These are phyloP conservation scores for Xanthorhoe spadicearia DNA, from an alignment of 2,888 invertebrate genomes.

Conservation along the genomic window DNA sequence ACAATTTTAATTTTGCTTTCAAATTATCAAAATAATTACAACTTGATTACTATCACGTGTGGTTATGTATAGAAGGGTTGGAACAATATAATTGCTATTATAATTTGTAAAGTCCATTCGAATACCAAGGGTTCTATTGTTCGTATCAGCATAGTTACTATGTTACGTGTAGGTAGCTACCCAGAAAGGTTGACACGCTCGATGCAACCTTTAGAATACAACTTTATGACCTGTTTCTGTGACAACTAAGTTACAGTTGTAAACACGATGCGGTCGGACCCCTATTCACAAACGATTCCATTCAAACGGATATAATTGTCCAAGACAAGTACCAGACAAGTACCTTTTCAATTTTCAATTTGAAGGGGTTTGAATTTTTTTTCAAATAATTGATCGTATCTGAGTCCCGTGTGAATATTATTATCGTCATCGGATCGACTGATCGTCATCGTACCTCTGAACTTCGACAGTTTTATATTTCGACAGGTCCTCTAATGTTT, in stretches of 20 bases:
- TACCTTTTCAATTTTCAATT: too few species aligned
- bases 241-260: conserved; percentile 14
- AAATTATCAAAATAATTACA: conserved; percentile 13
- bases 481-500: too few species aligned
- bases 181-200: conserved; percentile 43
- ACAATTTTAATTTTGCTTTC: conserved; percentile 3
- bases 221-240: conserved; percentile 33
- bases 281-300: not conserved
- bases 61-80: conserved; percentile 39
- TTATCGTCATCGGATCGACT: too few species aligned
- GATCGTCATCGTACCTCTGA: too few species aligned
- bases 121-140: conserved; percentile 56
- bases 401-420: too few species aligned
- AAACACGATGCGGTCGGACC: conserved; percentile 6
- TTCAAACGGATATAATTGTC: not conserved
- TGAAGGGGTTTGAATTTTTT: too few species aligned
- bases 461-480: too few species aligned
- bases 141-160: conserved; percentile 45
- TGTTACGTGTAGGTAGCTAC: conserved; percentile 3
- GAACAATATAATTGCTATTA: conserved; percentile 58
- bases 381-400: too few species aligned
- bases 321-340: too few species aligned
- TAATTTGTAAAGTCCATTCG: conserved; percentile 51
- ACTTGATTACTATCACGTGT: conserved; percentile 11
- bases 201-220: conserved; percentile 30